Base-by-base conservation (phyloP, 35 echinoderm and acorn worm genomes). In the Heliocidaris tuberculata region DNA sequence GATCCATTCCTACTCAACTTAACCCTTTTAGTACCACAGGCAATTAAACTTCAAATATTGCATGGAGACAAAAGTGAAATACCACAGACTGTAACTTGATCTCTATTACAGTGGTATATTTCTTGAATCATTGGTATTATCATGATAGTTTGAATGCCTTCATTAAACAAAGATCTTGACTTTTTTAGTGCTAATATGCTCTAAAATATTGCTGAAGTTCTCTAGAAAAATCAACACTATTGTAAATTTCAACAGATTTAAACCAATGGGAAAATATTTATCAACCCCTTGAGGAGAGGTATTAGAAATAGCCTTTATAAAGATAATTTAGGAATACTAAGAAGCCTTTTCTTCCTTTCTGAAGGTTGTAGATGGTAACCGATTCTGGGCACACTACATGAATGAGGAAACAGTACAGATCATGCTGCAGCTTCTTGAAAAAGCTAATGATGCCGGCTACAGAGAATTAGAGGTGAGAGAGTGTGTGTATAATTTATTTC, bases 341-440 rank as follows among this genome's bases (percentile, higher is more conserved):
- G 65, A 78, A 78, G 65, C 65, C 65, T 94, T 92, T 85, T 89
- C 9, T 65, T 96, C 30, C 15, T 65, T 30, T 30, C 27, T 90
- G n/a, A 47, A 99, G 98, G 96, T 99, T 85, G 96, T 96, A 5
- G 98, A 99, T 95, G 98, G 96, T 2, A 99, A 99, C 88, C 96
- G 97, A 29, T 97, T 99, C 86, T 99, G 97, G 97, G 98, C 98
- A 11, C 95, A 96, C 30, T 96, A 99, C 88, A 94, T 71, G 2
- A 89, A 96, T 60, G 29, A 86, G 47, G 95, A 97, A 13, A 96
- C 96, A 12, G 49, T 96, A 42, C 24, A 70, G 12, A 49, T 92
- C 49, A 70, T 97, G 13, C 15, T 90, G 31, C 31, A 95, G 2
- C 78, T 99, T 1, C 88, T 99, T 95, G 94, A 95, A 85, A 32